These are phyloP conservation scores for Stenichneumon culpator DNA, from an alignment of 2,888 invertebrate species.

Conservation along the genomic window DNA sequence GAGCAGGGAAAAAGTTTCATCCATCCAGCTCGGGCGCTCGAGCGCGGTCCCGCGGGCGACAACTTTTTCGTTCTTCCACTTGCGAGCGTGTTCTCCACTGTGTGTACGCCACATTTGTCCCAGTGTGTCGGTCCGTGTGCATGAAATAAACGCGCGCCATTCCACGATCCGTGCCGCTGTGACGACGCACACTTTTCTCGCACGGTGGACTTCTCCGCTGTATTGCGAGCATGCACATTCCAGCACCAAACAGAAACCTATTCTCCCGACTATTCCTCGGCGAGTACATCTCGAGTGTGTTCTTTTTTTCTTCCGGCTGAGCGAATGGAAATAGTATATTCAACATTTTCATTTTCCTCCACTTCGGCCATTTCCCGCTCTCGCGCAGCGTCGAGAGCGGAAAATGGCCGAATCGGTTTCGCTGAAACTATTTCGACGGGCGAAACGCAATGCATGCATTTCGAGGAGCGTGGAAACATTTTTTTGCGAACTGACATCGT, in stretches of 20 bases:
- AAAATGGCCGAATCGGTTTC: too few relatives aligned
- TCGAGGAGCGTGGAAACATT: too few relatives aligned
- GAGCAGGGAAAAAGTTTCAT: conserved; percentile 67
- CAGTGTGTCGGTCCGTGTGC: neutral
- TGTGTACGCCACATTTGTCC: conserved; percentile 1
- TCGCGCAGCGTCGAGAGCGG: neutral
- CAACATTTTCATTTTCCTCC: neutral
- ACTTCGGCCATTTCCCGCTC: conserved; percentile 14
- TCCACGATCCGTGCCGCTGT: neutral
- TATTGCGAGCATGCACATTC: conserved; percentile 23
- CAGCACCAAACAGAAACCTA: conserved; percentile 27
- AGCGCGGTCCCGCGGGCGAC: conserved; percentile 62
- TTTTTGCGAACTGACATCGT: too few relatives aligned
- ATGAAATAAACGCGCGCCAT: neutral
- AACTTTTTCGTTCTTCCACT: conserved; percentile 63
- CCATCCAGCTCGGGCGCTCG: conserved; percentile 59
- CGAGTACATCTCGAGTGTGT: too few relatives aligned
- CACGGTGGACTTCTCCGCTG: neutral
- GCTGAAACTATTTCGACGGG: neutral
- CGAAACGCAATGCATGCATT: neutral
- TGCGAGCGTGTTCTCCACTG: conserved; percentile 17
- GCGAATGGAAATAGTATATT: too few relatives aligned
- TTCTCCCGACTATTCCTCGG: neutral
- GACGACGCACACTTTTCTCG: conserved; percentile 21
- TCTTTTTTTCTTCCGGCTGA: too few relatives aligned